phyloP scores from a whole-genome alignment of 2,797 vertebrate species.

The Remorina albescens region DNA sequence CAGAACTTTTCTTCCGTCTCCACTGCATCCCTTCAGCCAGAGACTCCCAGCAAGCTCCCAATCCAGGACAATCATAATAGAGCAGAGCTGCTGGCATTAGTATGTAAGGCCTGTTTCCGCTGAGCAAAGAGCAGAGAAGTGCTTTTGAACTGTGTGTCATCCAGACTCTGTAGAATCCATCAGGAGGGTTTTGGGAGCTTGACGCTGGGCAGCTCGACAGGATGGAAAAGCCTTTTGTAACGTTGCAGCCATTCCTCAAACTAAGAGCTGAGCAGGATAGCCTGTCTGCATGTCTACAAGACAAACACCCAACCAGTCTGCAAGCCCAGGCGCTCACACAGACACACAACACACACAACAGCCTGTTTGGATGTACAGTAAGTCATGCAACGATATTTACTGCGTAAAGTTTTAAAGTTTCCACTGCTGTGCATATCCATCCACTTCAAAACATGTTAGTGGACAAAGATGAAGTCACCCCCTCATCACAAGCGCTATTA shows the following conservation, averaged over 20 bases:
- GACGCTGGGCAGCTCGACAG: constrained; percentile 52
- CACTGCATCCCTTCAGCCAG: constrained; percentile 11
- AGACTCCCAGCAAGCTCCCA: constrained; percentile 10
- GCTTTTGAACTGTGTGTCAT: constrained; percentile 44
- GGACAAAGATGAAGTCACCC: constrained; percentile 70
- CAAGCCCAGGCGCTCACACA: constrained; percentile 22
- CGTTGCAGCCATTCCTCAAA: constrained; percentile 38
- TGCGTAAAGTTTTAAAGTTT: constrained; percentile 64
- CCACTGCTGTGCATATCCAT: constrained; percentile 58
- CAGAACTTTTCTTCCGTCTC: neutral
- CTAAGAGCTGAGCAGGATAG: constrained; percentile 47
- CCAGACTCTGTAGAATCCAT: constrained; percentile 75
- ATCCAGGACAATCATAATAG: constrained; percentile 30
- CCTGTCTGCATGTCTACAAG: constrained; percentile 55
- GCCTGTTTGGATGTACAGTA: constrained; percentile 22
- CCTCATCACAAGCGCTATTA: constrained; percentile 70
- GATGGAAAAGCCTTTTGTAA: constrained; percentile 61
- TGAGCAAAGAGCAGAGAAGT: constrained; percentile 56
- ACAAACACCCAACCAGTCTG: constrained; percentile 52
- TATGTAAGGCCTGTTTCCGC: constrained; percentile 61
- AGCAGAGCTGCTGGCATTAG: constrained; percentile 59
- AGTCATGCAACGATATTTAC: constrained; percentile 47
- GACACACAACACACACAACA: constrained; percentile 30
- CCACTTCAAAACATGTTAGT: constrained; percentile 63
- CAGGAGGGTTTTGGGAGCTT: constrained; percentile 59